Evolutionary conservation across 2,797 vertebrate genomes (phyloP).

Genomic region (Taeniopygia guttata): DNA sequence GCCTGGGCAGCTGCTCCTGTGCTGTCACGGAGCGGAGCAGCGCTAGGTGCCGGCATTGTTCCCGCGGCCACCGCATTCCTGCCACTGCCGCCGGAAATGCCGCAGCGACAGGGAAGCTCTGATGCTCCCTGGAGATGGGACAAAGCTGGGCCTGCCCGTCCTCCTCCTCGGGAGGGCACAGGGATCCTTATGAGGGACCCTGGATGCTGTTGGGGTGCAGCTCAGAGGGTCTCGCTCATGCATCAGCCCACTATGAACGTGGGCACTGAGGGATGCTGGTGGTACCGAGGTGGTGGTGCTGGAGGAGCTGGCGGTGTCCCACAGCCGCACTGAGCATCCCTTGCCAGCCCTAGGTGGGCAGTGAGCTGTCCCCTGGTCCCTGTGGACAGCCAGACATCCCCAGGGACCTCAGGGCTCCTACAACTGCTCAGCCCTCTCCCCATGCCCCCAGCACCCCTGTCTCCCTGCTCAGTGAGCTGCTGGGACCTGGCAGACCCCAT

Average conservation of each 20-base stretch:
- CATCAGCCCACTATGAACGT: rapidly evolving
- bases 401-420: rapidly evolving
- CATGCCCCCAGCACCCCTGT: not conserved
- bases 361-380: not conserved
- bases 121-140: not conserved
- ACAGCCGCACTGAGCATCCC: rapidly evolving
- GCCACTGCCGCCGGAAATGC: conserved; percentile 72
- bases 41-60: conserved; percentile 68
- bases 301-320: not conserved
- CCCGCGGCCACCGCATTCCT: conserved; percentile 57
- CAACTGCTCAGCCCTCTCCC: rapidly evolving
- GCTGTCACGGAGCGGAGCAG: conserved; percentile 2
- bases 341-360: rapidly evolving
- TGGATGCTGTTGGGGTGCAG: not conserved
- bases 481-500: rapidly evolving
- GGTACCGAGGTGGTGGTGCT: rapidly evolving
- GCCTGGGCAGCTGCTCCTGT: conserved; percentile 59
- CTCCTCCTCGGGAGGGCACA: rapidly evolving
- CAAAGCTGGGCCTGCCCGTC: not conserved
- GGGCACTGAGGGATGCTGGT: no score
- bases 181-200: no score
- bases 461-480: no score
- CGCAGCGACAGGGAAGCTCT: not conserved
- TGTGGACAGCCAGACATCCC: not conserved
- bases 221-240: rapidly evolving